phyloP scores from a whole-genome alignment of 2,888 invertebrate species.

The Sarcophaga caerulescens region DNA sequence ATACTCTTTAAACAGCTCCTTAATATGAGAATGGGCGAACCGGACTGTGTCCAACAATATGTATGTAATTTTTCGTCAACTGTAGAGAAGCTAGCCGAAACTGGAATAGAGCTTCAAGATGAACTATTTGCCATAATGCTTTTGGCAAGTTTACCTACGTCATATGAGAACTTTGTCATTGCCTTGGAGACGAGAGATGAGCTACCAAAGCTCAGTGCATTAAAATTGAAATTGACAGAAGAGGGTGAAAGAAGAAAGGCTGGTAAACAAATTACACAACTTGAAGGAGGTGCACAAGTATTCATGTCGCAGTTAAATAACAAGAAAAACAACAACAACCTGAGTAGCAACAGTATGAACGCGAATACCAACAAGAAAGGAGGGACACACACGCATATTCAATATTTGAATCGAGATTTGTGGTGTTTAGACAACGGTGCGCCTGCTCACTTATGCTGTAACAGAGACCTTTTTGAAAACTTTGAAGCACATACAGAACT shows the following conservation, averaged over 20 bases:
- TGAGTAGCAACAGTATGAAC: neutral
- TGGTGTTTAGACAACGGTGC: too few species aligned
- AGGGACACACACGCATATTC: too few species aligned
- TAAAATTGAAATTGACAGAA: slow-evolving; percentile 34
- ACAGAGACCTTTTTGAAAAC: slow-evolving; percentile 23
- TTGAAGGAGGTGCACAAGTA: too few species aligned
- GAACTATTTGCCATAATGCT: too few species aligned
- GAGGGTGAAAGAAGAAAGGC: too few species aligned
- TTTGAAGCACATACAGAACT: neutral
- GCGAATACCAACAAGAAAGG: neutral
- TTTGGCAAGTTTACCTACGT: slow-evolving; percentile 22
- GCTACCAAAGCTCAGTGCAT: slow-evolving; percentile 41
- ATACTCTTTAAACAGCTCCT: slow-evolving; percentile 48
- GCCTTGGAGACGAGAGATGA: slow-evolving; percentile 59
- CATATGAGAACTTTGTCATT: too few species aligned
- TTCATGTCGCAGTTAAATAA: too few species aligned
- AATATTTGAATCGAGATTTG: too few species aligned
- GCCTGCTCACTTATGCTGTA: slow-evolving; percentile 14
- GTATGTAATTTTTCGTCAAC: slow-evolving; percentile 22
- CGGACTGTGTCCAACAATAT: slow-evolving; percentile 39
- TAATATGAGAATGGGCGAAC: slow-evolving; percentile 30
- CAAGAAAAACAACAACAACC: too few species aligned
- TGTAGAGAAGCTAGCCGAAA: slow-evolving; percentile 55
- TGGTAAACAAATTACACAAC: too few species aligned
- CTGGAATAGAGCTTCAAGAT: neutral